Conservation (phyloP, 2,888 invertebrate genomes). For the Tanytarsus gracilentus region DNA sequence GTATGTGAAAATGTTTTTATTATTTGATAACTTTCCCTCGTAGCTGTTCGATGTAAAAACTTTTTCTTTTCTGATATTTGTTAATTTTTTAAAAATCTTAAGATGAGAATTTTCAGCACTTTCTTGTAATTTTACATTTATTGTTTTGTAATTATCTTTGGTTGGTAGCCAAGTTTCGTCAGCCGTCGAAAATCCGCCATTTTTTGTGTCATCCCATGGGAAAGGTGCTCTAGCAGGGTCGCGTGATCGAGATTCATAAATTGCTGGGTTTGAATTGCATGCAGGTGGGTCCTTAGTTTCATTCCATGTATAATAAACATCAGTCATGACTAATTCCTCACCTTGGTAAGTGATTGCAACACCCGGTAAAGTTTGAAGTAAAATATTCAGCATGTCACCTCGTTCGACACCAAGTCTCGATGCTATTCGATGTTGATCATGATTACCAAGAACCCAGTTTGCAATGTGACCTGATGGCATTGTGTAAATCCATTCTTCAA, state of each 20-base stretch:
- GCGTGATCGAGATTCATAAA: conserved; percentile 41
- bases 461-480: conserved; percentile 51
- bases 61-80: too few species aligned
- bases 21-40: too few species aligned
- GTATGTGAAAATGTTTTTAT: too few species aligned
- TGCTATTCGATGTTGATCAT: conserved; percentile 44
- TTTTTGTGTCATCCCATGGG: conserved; percentile 45
- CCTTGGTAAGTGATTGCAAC: conserved; percentile 56
- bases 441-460: conserved; percentile 56
- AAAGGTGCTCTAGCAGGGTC: conserved; percentile 49
- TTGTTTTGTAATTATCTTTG: conserved; percentile 48
- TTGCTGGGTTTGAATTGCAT: conserved; percentile 44
- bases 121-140: too few species aligned
- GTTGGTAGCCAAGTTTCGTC: conserved; percentile 54
- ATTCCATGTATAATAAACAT: conserved; percentile 51
- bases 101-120: too few species aligned
- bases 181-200: conserved; percentile 42
- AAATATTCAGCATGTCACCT: conserved; percentile 48
- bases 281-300: conserved; percentile 53
- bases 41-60: too few species aligned
- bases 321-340: conserved; percentile 65
- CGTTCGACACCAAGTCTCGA: conserved; percentile 44
- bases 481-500: conserved; percentile 50
- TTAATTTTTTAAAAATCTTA: too few species aligned
- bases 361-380: conserved; percentile 51